These are phyloP conservation scores for Glossosoma conforme DNA, from an alignment of 1,140 invertebrate species.

Conservation along the genomic window DNA sequence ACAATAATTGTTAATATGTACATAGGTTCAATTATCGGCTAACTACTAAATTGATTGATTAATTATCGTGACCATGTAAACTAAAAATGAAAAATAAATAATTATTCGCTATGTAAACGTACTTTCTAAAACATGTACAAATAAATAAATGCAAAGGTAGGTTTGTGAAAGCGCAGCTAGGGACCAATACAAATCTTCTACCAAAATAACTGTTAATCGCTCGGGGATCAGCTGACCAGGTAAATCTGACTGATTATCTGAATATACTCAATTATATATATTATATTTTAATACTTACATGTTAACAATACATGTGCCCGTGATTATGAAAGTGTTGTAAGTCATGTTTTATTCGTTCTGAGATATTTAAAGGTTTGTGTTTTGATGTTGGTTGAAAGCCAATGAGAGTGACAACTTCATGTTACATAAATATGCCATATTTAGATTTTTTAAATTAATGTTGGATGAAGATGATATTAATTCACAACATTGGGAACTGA, in stretches of 20 bases:
- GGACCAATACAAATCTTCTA: conserved; percentile 32
- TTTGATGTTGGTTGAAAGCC: too few species aligned
- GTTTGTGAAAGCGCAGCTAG: conserved; percentile 29
- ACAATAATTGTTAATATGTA: conserved; percentile 26
- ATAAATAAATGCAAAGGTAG: conserved; percentile 19
- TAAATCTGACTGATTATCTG: neutral
- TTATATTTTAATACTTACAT: neutral
- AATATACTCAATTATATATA: neutral
- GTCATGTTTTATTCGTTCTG: too few species aligned
- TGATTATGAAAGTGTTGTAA: too few species aligned
- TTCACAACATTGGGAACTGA: too few species aligned
- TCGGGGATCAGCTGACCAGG: conserved; percentile 1
- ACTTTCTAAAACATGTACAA: conserved; percentile 28
- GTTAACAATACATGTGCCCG: neutral
- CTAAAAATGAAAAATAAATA: conserved; percentile 10
- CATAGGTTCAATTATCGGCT: conserved; percentile 28
- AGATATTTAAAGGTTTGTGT: too few species aligned
- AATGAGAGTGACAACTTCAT: too few species aligned
- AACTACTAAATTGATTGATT: too few species aligned
- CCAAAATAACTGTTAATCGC: conserved; percentile 23
- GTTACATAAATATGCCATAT: too few species aligned
- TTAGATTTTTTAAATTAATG: too few species aligned
- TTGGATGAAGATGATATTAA: too few species aligned
- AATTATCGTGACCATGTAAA: conserved; percentile 28
- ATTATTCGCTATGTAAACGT: conserved; percentile 17